Percentiles rank a stretch among this genome's conserved stretches.
These are phyloP conservation scores for Ectropis crepuscularia DNA, from an alignment of 2,888 invertebrate genomes.

Conservation along the genomic window DNA sequence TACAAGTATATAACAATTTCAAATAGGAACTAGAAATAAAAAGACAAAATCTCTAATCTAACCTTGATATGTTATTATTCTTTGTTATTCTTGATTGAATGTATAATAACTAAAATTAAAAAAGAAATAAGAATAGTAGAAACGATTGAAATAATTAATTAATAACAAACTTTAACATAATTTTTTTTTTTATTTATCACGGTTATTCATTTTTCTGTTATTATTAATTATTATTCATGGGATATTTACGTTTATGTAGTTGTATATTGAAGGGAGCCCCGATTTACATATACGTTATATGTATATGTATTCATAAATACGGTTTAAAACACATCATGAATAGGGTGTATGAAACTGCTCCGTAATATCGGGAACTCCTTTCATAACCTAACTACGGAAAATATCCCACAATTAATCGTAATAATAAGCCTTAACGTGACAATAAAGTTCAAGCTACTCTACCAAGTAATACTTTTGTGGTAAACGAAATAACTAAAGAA, in stretches of 20 bases:
- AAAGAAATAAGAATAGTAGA: conserved; percentile 18
- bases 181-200: no score
- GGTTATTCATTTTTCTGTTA: no score
- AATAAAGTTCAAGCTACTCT: conserved; percentile 53
- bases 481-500: conserved; percentile 50
- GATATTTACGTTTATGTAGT: no score
- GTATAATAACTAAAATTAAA: conserved; percentile 31
- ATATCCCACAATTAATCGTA: neutral
- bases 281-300: no score
- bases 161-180: conserved; percentile 27
- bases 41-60: conserved; percentile 41
- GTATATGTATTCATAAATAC: no score
- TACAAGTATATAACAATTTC: conserved; percentile 17
- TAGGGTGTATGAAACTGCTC: no score
- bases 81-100: conserved; percentile 73
- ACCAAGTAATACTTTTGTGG: conserved; percentile 69
- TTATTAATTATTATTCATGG: no score
- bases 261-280: no score
- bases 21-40: conserved; percentile 32
- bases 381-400: no score
- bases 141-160: conserved; percentile 30
- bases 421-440: conserved; percentile 31
- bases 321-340: no score
- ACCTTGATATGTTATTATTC: conserved; percentile 79
- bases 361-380: no score